Evolutionary conservation across 2,797 vertebrate genomes (phyloP), one percentile per base, ranked within the genome.

Genomic region (Ispidina picta): DNA sequence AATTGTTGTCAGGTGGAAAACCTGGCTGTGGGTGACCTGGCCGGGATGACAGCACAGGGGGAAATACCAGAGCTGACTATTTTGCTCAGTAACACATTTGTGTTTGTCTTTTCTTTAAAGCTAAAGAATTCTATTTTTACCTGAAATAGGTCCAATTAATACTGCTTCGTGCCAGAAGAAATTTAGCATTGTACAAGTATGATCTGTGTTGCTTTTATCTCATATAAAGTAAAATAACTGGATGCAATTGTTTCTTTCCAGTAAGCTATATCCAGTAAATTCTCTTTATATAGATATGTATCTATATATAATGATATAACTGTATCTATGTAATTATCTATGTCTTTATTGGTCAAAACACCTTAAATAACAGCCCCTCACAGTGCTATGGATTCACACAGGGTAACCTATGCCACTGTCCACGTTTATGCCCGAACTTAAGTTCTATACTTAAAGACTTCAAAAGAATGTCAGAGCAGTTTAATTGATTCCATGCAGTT

Each of bases 191-290:
- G 78, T 90, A 85, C 55, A 96, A 66, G 80, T 92, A 69, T 82
- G 52, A 86, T 55, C 75, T 74, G 39, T 55, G 48, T 49, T 93
- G 62, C 37, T 92, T 96, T 91, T 89, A 65, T 86, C 70, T 95
- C 80, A 63, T 93, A 86, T 54, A 93, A 96, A 83, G 62, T 82
- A 93, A 97, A 83, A 59, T 82, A 77, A 83, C 51, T 41, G 73
- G 46, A 33, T 60, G 58, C 80, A 95, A 91, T 88, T 83, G 64
- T 75, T 95, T 95, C 86, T 95, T 95, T 95, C 94, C 89, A 92
- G 59, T 92, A 92, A 88, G 69, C 48, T 49, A 25, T 49, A 49
- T 49, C 25, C 15, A 25, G 48, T 26, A 49, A 22, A 9, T 25
- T 49, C 25, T 49, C 48, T 49, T 25, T 26, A 5, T 46, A 20